Evolutionary conservation across 1,140 invertebrate species (phyloP).

Genomic region (Lethocerus indicus): DNA sequence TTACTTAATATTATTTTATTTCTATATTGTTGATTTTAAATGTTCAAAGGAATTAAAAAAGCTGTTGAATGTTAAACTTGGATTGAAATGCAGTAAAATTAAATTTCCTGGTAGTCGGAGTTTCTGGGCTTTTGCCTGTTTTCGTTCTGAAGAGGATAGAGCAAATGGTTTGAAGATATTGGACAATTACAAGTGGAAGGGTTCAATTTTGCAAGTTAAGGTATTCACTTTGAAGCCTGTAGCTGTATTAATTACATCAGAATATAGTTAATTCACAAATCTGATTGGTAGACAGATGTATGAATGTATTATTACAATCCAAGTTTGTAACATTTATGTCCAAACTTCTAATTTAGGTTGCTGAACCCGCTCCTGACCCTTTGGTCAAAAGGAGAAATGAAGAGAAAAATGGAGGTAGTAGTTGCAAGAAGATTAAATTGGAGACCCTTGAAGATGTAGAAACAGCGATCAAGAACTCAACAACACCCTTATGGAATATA

Average conservation of each 20-base stretch:
- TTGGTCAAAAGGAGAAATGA: constrained; percentile 46
- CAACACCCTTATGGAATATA: constrained; percentile 54
- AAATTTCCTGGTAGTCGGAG: constrained; percentile 44
- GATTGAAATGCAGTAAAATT: constrained; percentile 56
- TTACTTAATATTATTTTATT: neutral
- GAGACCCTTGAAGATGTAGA: constrained; percentile 29
- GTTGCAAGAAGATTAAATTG: constrained; percentile 30
- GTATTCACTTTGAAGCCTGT: constrained; percentile 26
- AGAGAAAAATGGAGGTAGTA: constrained; percentile 21
- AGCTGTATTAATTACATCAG: neutral
- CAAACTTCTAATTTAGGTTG: constrained; percentile 27
- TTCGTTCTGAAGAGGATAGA: constrained; percentile 50
- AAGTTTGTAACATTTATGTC: neutral
- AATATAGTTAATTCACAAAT: neutral
- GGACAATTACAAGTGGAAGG: constrained; percentile 59
- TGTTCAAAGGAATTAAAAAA: constrained; percentile 56
- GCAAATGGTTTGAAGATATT: constrained; percentile 49
- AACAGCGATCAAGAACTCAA: constrained; percentile 47
- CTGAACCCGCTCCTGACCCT: constrained; percentile 65
- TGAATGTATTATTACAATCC: neutral
- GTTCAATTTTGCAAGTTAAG: constrained; percentile 33
- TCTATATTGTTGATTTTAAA: constrained; percentile 6
- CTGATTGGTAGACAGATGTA: neutral
- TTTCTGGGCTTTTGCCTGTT: constrained; percentile 57
- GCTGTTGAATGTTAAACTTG: constrained; percentile 48